Base-by-base conservation (phyloP, 1,140 invertebrate species). In the Cyrtorhinus lividipennis region DNA sequence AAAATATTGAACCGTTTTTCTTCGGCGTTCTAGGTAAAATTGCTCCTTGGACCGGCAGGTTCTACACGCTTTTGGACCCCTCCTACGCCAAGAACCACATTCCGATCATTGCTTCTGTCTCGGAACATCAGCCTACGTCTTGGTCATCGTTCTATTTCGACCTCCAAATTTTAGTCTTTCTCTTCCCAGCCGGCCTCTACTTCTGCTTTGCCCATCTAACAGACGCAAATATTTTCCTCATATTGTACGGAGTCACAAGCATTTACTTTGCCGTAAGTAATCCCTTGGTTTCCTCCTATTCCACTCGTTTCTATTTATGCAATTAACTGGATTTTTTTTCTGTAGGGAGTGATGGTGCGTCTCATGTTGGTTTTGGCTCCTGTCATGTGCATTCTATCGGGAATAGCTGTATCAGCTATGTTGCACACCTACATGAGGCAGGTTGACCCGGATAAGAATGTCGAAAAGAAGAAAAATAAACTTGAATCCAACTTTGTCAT, bases 131-230 rank as follows among this genome's bases (percentile, higher is more conserved):
- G 75, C 95, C 95, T 0, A 98, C 95, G 10, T 91, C 94, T 1
- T 98, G 95, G 95, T 93, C 90, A 62, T 96, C 93, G 0, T 98
- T 98, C 76, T 98, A 96, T 75, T 98, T 98, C 77, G 95, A 98
- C 79, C 80, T 98, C 27, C 90, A 93, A 68, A 86, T 98, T 65
- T 77, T 98, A 20, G 91, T 96, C 44, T 96, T 97, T 74, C 77
- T 97, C 58, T 98, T 98, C 76, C 95, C 90, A 59, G 92, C 88
- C 56, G 95, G 95, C 1, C 78, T 98, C 25, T 98, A 98, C 74
- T 94, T 94, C 73, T 98, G 94, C 74, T 97, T 99, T 76, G 84
- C 85, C 15, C 86, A 91, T 64, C 76, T 98, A 20, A 93, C 91
- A 0, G 94, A 98, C 74, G 86, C 92, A 25, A 98, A 97, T 74